These are phyloP conservation scores for Acanthoscelides obtectus DNA, from an alignment of 2,888 invertebrate species.

Conservation along the genomic window DNA sequence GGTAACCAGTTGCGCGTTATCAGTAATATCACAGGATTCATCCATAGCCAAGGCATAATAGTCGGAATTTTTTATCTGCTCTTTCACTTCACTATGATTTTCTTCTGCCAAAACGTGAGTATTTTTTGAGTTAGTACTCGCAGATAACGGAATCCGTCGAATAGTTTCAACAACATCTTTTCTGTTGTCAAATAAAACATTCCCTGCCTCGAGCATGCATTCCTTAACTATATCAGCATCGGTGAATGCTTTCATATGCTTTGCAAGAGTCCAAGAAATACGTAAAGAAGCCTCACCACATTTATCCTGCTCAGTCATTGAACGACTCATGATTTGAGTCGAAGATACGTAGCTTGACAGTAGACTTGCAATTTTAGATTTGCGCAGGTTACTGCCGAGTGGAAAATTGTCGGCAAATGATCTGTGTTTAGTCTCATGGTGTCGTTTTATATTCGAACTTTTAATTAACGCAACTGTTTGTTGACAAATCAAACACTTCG, in stretches of 20 bases:
- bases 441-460: too few relatives aligned
- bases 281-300: not conserved
- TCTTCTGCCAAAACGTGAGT: constrained; percentile 8
- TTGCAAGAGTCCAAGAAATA: not conserved
- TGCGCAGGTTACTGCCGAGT: too few relatives aligned
- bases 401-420: too few relatives aligned
- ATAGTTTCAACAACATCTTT: constrained; percentile 8
- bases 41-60: constrained; percentile 9
- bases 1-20: constrained; percentile 3
- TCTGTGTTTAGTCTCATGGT: too few relatives aligned
- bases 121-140: constrained; percentile 5
- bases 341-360: too few relatives aligned
- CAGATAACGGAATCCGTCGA: constrained; percentile 2
- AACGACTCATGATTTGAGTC: not conserved
- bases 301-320: not conserved
- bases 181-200: constrained; percentile 7
- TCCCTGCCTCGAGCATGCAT: not conserved
- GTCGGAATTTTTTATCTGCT: constrained; percentile 7
- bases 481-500: too few relatives aligned
- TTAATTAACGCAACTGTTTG: too few relatives aligned
- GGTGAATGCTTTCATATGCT: too few relatives aligned
- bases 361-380: too few relatives aligned
- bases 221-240: constrained; percentile 3
- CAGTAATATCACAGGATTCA: constrained; percentile 2
- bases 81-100: constrained; percentile 7